Evolutionary conservation across 2,888 invertebrate species (phyloP).

Genomic region (Lumbricus terrestris): DNA sequence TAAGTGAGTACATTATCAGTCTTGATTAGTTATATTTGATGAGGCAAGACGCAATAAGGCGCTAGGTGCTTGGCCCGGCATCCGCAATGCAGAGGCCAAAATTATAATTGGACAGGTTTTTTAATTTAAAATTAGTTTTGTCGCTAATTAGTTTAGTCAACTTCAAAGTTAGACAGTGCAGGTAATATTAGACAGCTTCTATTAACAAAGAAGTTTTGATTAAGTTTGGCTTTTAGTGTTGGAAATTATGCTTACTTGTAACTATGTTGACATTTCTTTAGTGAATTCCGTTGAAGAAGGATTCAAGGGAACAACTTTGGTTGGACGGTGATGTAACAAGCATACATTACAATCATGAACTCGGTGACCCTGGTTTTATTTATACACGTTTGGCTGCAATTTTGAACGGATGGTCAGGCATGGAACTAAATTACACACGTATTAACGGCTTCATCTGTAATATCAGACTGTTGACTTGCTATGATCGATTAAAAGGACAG

Average conservation of each 20-base stretch:
- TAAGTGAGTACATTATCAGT: no score
- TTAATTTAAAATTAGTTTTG: no score
- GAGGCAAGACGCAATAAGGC: no score
- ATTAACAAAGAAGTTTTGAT: no score
- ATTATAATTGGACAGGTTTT: no score
- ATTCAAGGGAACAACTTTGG: conserved; percentile 56
- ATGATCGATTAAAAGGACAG: not conserved
- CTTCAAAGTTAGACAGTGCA: no score
- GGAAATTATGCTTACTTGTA: not conserved
- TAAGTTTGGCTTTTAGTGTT: not conserved
- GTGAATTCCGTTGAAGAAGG: conserved; percentile 53
- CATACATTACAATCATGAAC: conserved; percentile 3
- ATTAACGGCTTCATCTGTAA: not conserved
- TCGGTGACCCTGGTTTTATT: not conserved
- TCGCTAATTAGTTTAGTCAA: no score
- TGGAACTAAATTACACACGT: not conserved
- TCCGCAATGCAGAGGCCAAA: no score
- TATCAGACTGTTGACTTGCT: not conserved
- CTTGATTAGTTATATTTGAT: no score
- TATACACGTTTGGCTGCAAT: not conserved
- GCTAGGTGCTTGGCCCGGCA: no score
- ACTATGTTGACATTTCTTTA: conserved; percentile 39
- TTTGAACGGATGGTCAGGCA: not conserved
- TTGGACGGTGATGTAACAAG: conserved; percentile 15
- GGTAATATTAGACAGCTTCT: no score